These are phyloP conservation scores for Philaethria dido DNA, from an alignment of 2,888 invertebrate genomes.

Conservation along the genomic window DNA sequence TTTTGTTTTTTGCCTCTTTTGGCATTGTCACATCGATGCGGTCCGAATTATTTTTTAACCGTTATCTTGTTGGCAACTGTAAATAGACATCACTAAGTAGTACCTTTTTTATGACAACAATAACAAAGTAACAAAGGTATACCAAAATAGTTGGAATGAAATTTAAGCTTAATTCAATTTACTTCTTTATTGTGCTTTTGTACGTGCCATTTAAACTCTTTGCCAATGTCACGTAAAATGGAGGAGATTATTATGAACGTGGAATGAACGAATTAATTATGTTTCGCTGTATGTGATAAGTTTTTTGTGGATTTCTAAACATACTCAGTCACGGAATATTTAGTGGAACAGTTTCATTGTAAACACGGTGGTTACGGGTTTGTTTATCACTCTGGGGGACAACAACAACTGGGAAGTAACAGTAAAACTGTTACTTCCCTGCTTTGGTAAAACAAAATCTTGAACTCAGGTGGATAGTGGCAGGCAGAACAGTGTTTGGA, in stretches of 20 bases:
- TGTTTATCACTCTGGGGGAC: no score
- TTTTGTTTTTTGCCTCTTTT: conserved; percentile 49
- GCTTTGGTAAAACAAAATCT: no score
- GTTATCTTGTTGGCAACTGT: conserved; percentile 18
- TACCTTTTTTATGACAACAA: not conserved
- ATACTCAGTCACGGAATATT: no score
- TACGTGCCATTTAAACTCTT: conserved; percentile 3
- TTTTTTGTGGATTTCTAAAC: not conserved
- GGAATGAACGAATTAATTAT: not conserved
- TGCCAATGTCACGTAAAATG: conserved; percentile 5
- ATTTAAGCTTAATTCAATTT: conserved; percentile 15
- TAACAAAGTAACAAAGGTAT: not conserved
- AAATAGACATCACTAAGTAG: conserved; percentile 9
- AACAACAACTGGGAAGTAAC: no score
- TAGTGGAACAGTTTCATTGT: no score
- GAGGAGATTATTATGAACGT: not conserved
- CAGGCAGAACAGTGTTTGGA: no score
- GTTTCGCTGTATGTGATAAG: not conserved
- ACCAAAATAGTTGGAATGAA: not conserved
- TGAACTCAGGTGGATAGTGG: no score
- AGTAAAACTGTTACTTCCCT: no score
- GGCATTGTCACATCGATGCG: conserved; percentile 40
- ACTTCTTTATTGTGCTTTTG: not conserved
- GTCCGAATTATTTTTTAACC: conserved; percentile 23
- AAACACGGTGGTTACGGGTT: no score